Percentiles rank a stretch among this genome's conserved stretches.
phyloP scores from a whole-genome alignment of 2,888 invertebrate genomes.

The Bellardia bayeri region DNA sequence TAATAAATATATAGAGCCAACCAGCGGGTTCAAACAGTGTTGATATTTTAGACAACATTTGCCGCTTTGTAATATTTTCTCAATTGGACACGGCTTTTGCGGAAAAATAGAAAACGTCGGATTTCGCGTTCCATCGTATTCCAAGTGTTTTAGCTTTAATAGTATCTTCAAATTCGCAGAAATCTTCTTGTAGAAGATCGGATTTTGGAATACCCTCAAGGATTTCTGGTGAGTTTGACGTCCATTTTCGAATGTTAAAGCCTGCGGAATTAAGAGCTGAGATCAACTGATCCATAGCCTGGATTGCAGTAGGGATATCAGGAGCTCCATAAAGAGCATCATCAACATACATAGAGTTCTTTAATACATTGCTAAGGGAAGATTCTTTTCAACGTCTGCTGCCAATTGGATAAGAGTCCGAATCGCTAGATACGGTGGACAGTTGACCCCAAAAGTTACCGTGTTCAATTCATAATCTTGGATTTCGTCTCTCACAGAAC shows the following conservation, averaged over 20 bases:
- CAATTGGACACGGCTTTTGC: not conserved
- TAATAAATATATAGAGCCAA: slow-evolving; percentile 7
- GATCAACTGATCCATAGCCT: slow-evolving; percentile 9
- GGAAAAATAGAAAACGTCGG: slow-evolving; percentile 26
- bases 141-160: slow-evolving; percentile 35
- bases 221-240: slow-evolving; percentile 21
- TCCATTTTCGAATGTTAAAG: slow-evolving; percentile 22
- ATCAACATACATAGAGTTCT: slow-evolving; percentile 36
- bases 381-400: not conserved
- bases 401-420: slow-evolving; percentile 2
- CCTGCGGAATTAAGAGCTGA: slow-evolving; percentile 25
- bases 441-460: not conserved
- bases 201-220: not conserved
- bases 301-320: not conserved
- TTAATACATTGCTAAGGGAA: not conserved
- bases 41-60: slow-evolving; percentile 5
- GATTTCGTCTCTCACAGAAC: not conserved
- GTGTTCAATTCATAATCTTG: slow-evolving; percentile 10
- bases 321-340: slow-evolving; percentile 11
- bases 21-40: slow-evolving; percentile 27
- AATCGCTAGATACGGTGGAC: not conserved
- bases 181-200: slow-evolving; percentile 23
- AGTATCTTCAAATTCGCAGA: slow-evolving; percentile 25
- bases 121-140: slow-evolving; percentile 24
- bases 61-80: not conserved